phyloP scores from a whole-genome alignment of 2,888 invertebrate species.

The Pammene aurita region DNA sequence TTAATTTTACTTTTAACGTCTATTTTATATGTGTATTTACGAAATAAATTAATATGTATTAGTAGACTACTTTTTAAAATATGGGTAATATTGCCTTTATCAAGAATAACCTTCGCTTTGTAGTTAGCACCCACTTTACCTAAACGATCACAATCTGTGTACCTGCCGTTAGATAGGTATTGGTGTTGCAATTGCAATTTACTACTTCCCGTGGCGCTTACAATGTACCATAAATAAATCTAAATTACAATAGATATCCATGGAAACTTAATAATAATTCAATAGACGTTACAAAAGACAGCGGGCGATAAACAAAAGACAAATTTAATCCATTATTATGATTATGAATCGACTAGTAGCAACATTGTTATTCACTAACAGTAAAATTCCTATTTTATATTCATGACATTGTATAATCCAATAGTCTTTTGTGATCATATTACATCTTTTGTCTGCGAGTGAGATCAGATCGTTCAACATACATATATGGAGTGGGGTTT shows the following conservation, averaged over 20 bases:
- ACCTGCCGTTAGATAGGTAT: conserved; percentile 19
- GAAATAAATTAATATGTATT: no score
- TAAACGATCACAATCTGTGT: conserved; percentile 26
- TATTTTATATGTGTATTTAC: no score
- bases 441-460: conserved; percentile 26
- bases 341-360: conserved; percentile 10
- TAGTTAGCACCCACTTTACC: conserved; percentile 10
- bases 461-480: conserved; percentile 33
- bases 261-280: conserved; percentile 23
- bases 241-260: conserved; percentile 23
- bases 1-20: no score
- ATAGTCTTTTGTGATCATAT: conserved; percentile 22
- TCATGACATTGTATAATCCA: conserved; percentile 20
- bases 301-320: conserved; percentile 17
- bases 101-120: neutral
- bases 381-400: conserved; percentile 26
- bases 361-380: conserved; percentile 26
- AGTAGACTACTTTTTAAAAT: no score
- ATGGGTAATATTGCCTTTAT: neutral
- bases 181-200: conserved; percentile 36
- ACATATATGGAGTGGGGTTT: conserved; percentile 58
- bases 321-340: conserved; percentile 11
- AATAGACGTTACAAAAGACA: conserved; percentile 28
- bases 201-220: conserved; percentile 33
- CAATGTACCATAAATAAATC: conserved; percentile 33